Percentiles rank a stretch among this genome's conserved stretches.
These are phyloP conservation scores for Drosophila aldrichi DNA, from an alignment of 2,888 invertebrate genomes.

Conservation along the genomic window DNA sequence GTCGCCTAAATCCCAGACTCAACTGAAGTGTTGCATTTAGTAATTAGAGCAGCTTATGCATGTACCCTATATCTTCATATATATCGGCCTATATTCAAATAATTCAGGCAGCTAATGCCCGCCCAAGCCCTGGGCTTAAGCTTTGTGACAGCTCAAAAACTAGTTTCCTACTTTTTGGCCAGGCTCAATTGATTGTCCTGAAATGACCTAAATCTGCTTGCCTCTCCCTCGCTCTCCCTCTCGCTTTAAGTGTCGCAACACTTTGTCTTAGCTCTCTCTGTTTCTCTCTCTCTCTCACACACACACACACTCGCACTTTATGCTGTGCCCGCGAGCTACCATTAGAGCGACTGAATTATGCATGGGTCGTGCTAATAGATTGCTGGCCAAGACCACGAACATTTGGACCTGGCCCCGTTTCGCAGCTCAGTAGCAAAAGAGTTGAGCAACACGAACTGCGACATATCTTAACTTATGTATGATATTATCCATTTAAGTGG, in stretches of 20 bases:
- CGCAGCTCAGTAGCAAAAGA: background rate
- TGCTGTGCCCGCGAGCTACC: constrained; percentile 30
- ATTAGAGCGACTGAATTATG: constrained; percentile 54
- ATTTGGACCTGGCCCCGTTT: constrained; percentile 5
- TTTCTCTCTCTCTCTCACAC: too few species aligned
- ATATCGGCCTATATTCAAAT: constrained; percentile 1
- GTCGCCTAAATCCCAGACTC: constrained; percentile 23
- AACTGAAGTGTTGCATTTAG: constrained; percentile 55
- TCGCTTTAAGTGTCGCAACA: constrained; percentile 20
- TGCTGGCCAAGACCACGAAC: constrained; percentile 16
- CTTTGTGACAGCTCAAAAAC: constrained; percentile 20
- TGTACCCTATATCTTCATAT: background rate
- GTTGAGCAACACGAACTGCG: background rate
- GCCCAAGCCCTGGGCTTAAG: constrained; percentile 16
- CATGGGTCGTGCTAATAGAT: constrained; percentile 49
- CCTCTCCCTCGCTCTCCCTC: background rate
- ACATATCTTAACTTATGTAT: constrained; percentile 2
- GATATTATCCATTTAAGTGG: background rate
- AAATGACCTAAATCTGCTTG: constrained; percentile 21
- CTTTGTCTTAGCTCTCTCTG: background rate
- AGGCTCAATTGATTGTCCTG: constrained; percentile 39
- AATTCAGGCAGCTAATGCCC: constrained; percentile 22
- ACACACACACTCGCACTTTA: background rate
- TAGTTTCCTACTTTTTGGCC: constrained; percentile 25
- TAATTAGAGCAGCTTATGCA: constrained; percentile 61